phyloP scores from a whole-genome alignment of 2,113 vertebrate genomes.

The Pelvicachromis taeniatus region DNA sequence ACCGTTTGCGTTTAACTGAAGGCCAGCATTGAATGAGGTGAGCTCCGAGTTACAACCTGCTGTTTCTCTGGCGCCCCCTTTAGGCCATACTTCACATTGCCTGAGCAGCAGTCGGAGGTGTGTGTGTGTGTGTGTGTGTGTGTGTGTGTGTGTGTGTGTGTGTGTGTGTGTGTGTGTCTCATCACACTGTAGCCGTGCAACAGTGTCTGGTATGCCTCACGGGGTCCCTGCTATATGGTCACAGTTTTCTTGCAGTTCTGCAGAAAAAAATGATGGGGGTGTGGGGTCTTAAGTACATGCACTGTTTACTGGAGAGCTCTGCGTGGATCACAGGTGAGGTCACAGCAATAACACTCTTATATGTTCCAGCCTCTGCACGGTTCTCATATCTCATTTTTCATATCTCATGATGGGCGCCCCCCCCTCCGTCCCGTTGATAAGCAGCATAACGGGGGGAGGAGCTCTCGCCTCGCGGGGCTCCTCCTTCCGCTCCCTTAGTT shows the following conservation, averaged over 20 bases:
- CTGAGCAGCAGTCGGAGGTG: not conserved
- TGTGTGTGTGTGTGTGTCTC: not conserved
- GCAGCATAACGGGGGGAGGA: constrained; percentile 59
- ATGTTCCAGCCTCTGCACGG: not conserved
- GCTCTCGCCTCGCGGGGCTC: constrained; percentile 41
- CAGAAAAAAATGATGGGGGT: rapidly evolving
- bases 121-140: not conserved
- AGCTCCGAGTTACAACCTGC: not conserved
- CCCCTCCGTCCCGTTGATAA: constrained; percentile 23
- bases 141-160: too few relatives aligned
- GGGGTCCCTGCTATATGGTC: not conserved
- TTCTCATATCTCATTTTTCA: not conserved
- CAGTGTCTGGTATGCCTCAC: not conserved
- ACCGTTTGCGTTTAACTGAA: not conserved
- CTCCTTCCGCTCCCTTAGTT: constrained; percentile 23
- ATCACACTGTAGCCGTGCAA: not conserved
- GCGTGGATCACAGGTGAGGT: not conserved
- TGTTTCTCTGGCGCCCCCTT: not conserved
- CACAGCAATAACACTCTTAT: not conserved
- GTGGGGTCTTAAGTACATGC: not conserved
- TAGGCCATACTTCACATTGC: not conserved
- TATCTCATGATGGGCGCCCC: not conserved
- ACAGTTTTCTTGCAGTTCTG: not conserved
- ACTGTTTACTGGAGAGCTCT: not conserved
- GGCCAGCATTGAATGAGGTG: not conserved